Evolutionary conservation across 2,888 invertebrate species (phyloP), one percentile per base, ranked within the genome.

Genomic region (Crioceris asparagi): DNA sequence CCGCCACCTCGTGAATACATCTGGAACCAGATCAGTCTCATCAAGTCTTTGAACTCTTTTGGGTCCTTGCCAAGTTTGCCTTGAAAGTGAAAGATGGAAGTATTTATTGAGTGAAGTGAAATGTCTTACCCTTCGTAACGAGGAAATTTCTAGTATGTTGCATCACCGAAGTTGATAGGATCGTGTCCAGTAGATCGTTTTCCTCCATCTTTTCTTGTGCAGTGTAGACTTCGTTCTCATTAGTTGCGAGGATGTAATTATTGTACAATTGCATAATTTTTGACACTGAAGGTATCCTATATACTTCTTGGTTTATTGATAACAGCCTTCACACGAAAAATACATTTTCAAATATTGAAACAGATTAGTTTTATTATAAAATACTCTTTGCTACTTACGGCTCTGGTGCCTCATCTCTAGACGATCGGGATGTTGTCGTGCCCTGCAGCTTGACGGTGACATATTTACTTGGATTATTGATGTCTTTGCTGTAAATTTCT

Each of bases 1-100:
- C 85, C 82, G 53, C 74, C 72, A 18, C 84, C 79, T 43, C 91
- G 71, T 1, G 88, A 79, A 59, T 90, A 94, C 49, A 86, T 71
- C 19, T 78, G 79, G 56, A 86, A 86, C 85, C 85, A 86, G 8
- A 85, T 61, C 44, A 74, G 74, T 55, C 80, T 77, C 7, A 86
- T 60, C n/a, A 75, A 69, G 52, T 82, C 80, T 44, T 77, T 74
- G 57, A 84, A 84, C 23, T 78, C 78, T 52, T 68, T 72, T 1
- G 77, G 77, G 57, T 80, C 78, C 19, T 72, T 70, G 1, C 74
- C 64, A 2, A 81, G 71, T 46, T 72, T 65, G 6, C 77, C 77
- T 77, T 44, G 7, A 27, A 27, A 14, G 15, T 5, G 7, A 7
- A 11, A 21, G n/a, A 25, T 25, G 25, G 25, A 25, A 25, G 25